Evolutionary conservation across 1,140 invertebrate species (phyloP).

Genomic region (Hypsibius dujardini): DNA sequence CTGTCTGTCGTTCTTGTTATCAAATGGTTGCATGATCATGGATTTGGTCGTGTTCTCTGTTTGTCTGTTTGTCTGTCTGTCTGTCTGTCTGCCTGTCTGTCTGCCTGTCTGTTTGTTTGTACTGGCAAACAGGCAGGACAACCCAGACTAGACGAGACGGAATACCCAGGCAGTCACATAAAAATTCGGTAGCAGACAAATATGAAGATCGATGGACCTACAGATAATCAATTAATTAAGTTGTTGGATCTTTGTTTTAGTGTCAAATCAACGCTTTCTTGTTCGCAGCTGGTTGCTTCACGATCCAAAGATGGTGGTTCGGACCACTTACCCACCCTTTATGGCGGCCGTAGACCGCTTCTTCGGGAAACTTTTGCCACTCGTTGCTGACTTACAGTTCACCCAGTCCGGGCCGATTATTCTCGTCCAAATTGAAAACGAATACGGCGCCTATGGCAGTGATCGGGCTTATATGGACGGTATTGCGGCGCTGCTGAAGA

Average conservation of each 20-base stretch:
- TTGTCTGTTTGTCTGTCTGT: no score
- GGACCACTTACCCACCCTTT: constrained; percentile 36
- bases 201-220: no score
- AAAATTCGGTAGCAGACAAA: no score
- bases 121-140: no score
- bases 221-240: no score
- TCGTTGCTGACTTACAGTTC: constrained; percentile 38
- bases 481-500: constrained; percentile 30
- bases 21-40: no score
- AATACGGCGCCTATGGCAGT: constrained; percentile 36
- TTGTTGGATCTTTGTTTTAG: constrained; percentile 16
- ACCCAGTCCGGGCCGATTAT: constrained; percentile 42
- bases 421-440: constrained; percentile 41
- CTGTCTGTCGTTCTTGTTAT: no score
- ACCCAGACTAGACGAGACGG: no score
- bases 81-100: no score
- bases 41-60: no score
- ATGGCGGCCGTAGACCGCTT: constrained; percentile 35
- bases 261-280: not conserved
- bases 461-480: constrained; percentile 35
- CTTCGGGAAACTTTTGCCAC: constrained; percentile 36
- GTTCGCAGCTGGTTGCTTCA: constrained; percentile 36
- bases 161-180: no score
- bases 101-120: no score
- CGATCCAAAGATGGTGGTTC: constrained; percentile 36